Evolutionary conservation across 1,140 invertebrate species (phyloP).

Genomic region (Macrocentrus cingulum): DNA sequence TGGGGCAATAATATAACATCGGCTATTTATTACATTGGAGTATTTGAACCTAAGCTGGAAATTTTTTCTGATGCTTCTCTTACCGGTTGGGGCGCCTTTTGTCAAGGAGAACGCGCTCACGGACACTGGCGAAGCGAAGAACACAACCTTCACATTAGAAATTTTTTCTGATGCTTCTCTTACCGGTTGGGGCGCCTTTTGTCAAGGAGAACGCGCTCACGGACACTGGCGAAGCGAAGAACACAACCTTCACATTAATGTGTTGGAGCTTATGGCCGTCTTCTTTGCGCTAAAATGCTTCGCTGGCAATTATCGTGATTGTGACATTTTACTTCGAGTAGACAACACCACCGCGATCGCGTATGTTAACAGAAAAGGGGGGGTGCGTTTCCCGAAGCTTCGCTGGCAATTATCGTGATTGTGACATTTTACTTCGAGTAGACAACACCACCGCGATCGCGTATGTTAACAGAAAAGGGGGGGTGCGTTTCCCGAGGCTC

Average conservation of each 20-base stretch:
- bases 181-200: conserved; percentile 20
- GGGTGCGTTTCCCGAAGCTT: conserved; percentile 14
- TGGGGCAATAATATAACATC: conserved; percentile 13
- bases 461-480: conserved; percentile 21
- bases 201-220: conserved; percentile 12
- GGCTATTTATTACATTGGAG: conserved; percentile 11
- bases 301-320: conserved; percentile 3
- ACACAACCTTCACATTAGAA: conserved; percentile 14
- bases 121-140: conserved; percentile 24
- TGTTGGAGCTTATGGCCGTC: conserved; percentile 23
- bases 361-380: conserved; percentile 21
- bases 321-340: conserved; percentile 13
- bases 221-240: conserved; percentile 24
- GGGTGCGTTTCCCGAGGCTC: conserved; percentile 4
- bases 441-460: conserved; percentile 24
- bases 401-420: conserved; percentile 3
- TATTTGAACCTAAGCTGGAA: conserved; percentile 11
- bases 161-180: conserved; percentile 23
- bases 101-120: conserved; percentile 12
- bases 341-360: conserved; percentile 24
- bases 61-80: conserved; percentile 23
- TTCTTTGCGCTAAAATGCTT: conserved; percentile 25
- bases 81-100: conserved; percentile 20
- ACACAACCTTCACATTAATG: conserved; percentile 19
- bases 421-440: conserved; percentile 13